These are phyloP conservation scores for Cynaeus angustus DNA, from an alignment of 2,888 invertebrate species.

Conservation along the genomic window DNA sequence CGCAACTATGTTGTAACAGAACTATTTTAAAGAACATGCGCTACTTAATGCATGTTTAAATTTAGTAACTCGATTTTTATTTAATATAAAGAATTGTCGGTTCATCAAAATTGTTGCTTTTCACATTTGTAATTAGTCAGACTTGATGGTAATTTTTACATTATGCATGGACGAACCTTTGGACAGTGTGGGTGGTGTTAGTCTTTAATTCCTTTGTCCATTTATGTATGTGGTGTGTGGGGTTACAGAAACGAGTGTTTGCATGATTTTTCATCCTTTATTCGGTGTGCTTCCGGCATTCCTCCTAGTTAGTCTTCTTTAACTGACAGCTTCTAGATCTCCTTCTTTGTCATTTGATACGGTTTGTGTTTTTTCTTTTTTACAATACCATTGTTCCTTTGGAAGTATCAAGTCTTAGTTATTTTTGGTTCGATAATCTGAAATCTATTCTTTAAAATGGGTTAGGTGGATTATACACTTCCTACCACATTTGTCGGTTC, in stretches of 20 bases:
- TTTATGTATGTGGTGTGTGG: slow-evolving; percentile 6
- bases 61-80: slow-evolving; percentile 18
- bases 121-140: too few species aligned
- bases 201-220: not conserved
- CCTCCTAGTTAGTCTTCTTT: not conserved
- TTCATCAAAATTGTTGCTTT: slow-evolving; percentile 2
- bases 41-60: slow-evolving; percentile 24
- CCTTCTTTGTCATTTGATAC: not conserved
- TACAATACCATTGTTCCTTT: not conserved
- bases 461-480: not conserved
- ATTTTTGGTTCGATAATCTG: not conserved
- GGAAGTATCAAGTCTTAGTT: not conserved
- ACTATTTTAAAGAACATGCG: slow-evolving; percentile 27
- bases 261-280: not conserved
- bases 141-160: not conserved
- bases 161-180: slow-evolving; percentile 15
- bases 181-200: not conserved
- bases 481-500: slow-evolving; percentile 3
- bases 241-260: not conserved
- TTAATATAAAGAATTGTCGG: slow-evolving; percentile 12
- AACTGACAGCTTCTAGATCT: not conserved
- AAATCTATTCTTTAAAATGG: not conserved
- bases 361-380: not conserved
- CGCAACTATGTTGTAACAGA: slow-evolving; percentile 22
- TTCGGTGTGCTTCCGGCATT: not conserved